phyloP scores from a whole-genome alignment of 2,797 vertebrate genomes.

The Molossus alvarezi region DNA sequence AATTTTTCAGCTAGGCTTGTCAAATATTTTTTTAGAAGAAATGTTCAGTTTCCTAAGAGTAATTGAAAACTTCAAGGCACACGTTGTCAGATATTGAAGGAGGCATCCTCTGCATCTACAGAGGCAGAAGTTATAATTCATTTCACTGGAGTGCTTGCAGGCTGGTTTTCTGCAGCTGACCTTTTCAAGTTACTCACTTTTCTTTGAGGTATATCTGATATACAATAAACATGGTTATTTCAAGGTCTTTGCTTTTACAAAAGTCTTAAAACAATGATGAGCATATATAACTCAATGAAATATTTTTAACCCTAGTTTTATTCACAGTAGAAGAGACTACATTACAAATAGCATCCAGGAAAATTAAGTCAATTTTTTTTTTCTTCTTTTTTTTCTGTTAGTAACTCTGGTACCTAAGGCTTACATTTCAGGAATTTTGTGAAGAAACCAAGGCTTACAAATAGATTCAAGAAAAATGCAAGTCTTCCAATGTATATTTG shows the following conservation, averaged over 20 bases:
- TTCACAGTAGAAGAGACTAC: background rate
- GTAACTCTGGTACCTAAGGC: background rate
- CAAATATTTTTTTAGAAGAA: conserved; percentile 81
- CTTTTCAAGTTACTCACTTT: conserved; percentile 59
- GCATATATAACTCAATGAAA: background rate
- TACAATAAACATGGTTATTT: conserved; percentile 71
- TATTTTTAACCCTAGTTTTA: background rate
- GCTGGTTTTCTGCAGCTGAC: conserved; percentile 63
- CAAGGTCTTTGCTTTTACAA: conserved; percentile 2
- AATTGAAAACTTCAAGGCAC: conserved; percentile 85
- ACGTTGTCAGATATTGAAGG: conserved; percentile 77
- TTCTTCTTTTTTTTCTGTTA: conserved; percentile 8
- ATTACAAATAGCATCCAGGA: background rate
- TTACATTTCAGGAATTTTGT: background rate
- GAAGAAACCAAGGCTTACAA: background rate
- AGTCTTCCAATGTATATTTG: background rate
- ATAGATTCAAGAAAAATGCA: background rate
- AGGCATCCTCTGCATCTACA: conserved; percentile 60
- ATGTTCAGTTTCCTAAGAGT: conserved; percentile 81
- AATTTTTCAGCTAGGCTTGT: conserved; percentile 69
- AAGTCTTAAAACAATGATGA: conserved; percentile 6
- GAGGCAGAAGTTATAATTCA: conserved; percentile 71
- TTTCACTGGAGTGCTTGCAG: background rate
- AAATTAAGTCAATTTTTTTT: conserved; percentile 43
- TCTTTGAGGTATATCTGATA: conserved; percentile 50